Evolutionary conservation across 2,113 vertebrate genomes (phyloP), one percentile per base, ranked within the genome.

Genomic region (Zingel zingel): DNA sequence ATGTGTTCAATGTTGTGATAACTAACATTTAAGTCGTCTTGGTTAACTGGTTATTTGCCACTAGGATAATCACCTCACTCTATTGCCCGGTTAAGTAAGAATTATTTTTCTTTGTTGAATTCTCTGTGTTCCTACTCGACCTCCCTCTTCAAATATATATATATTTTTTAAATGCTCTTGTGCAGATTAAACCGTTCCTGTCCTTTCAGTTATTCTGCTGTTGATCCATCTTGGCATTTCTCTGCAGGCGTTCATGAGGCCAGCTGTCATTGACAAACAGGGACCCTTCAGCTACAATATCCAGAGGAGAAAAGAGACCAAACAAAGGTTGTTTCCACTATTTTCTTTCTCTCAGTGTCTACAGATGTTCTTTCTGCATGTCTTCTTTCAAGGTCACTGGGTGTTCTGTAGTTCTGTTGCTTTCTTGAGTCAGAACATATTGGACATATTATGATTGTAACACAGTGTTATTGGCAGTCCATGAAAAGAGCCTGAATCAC

Each of bases 231-330:
- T 71, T 91, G 90, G 88, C 85, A 68, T 92, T 92, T 93, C 76
- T 89, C 90, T 77, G 69, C 80, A 86, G 92, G 91, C 82, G 33
- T 23, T 61, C 84, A 68, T 36, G 66, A 80, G 85, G 88, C 89
- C 90, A 93, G 89, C 90, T 93, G 92, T 92, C 89, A 71, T 74
- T 85, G 84, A 86, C 88, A 89, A 88, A 87, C 83, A 47, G 6
- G 47, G 39, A 66, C 57, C 87, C 85, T 84, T 90, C 69, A 91
- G 87, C 86, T 51, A 82, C 74, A 67, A 53, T 64, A 83, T 83
- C 67, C 81, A 73, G 71, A 84, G 64, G 64, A 83, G 82, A 75
- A 36, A 62, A 57, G 47, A 67, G 39, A 82, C 45, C 51, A 50
- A 69, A 70, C 66, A 21, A 53, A 73, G 68, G 16, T 45, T 79